Percentiles rank a stretch among this genome's conserved stretches.
Evolutionary conservation across 2,888 invertebrate species (phyloP).

Genomic region (Parnassius mnemosyne): DNA sequence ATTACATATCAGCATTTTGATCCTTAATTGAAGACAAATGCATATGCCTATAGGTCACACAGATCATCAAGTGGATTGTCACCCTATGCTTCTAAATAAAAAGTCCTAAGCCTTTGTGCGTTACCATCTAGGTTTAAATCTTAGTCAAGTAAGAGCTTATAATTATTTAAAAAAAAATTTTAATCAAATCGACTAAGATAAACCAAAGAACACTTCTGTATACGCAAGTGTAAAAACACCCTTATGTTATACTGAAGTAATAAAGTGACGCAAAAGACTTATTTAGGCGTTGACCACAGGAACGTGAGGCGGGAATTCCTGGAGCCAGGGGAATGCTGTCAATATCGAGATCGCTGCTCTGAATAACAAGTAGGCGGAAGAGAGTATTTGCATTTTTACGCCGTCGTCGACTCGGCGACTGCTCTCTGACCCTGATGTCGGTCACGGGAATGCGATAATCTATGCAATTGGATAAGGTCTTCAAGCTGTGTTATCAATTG

Average conservation of each 20-base stretch:
- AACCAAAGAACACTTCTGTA: neutral
- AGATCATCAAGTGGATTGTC: too few species aligned
- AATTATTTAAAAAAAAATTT: too few species aligned
- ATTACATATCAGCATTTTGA: too few species aligned
- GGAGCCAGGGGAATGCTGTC: slow-evolving; percentile 26
- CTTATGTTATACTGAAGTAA: slow-evolving; percentile 12
- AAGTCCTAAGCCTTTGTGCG: too few species aligned
- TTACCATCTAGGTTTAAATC: too few species aligned
- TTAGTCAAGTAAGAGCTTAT: too few species aligned
- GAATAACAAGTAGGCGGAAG: slow-evolving; percentile 23
- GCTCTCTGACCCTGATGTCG: slow-evolving; percentile 7
- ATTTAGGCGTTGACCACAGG: slow-evolving; percentile 24
- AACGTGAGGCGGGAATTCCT: slow-evolving; percentile 21
- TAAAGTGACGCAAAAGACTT: slow-evolving; percentile 20
- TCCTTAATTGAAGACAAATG: too few species aligned
- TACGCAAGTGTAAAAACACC: neutral
- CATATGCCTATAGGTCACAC: too few species aligned
- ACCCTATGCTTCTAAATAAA: too few species aligned
- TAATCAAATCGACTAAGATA: too few species aligned
- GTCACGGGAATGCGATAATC: slow-evolving; percentile 3
- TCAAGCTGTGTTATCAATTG: too few species aligned
- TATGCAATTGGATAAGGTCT: neutral
- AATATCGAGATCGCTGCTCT: slow-evolving; percentile 23
- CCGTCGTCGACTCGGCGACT: neutral
- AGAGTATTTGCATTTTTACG: slow-evolving; percentile 27